phyloP scores from a whole-genome alignment of 2,888 invertebrate species.

The Drosophila mulleri region DNA sequence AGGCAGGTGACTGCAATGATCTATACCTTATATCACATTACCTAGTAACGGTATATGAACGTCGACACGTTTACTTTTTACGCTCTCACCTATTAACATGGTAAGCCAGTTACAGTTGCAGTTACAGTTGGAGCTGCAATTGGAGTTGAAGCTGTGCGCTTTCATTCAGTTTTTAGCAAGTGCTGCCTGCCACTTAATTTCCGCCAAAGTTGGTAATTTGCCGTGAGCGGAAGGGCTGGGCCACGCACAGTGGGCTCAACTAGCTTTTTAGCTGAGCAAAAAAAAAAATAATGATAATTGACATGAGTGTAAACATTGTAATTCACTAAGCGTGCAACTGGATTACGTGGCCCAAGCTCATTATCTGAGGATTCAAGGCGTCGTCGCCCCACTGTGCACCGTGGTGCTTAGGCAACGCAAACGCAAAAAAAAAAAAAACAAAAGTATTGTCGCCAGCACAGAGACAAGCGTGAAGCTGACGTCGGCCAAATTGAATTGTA shows the following conservation, averaged over 20 bases:
- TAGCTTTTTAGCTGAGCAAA: not conserved
- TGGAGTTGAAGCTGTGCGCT: conserved; percentile 29
- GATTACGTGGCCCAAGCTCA: not conserved
- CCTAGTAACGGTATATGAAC: not conserved
- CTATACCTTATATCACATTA: too few relatives aligned
- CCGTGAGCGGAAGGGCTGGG: conserved; percentile 36
- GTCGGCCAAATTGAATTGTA: conserved; percentile 73
- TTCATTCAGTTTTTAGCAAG: conserved; percentile 64
- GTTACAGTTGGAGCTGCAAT: not conserved
- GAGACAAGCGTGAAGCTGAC: conserved; percentile 53
- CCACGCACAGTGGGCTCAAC: conserved; percentile 8
- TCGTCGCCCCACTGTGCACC: conserved; percentile 4
- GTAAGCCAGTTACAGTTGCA: conserved; percentile 14
- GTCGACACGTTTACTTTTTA: not conserved
- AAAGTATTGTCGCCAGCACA: conserved; percentile 28
- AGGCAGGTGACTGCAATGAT: too few relatives aligned
- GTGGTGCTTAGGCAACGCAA: conserved; percentile 15
- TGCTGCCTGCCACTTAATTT: conserved; percentile 71
- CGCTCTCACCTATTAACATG: conserved; percentile 7
- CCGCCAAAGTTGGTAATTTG: conserved; percentile 74
- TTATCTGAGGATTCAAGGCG: not conserved
- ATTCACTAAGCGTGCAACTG: not conserved
- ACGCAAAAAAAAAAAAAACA: conserved; percentile 4
- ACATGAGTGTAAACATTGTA: too few relatives aligned
- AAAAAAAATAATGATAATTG: too few relatives aligned